A percentile compares a stretch with the other conserved stretches of the same genome.
These are phyloP conservation scores for Coregonus suidteri DNA, from an alignment of 2,797 vertebrate species.

Conservation along the genomic window DNA sequence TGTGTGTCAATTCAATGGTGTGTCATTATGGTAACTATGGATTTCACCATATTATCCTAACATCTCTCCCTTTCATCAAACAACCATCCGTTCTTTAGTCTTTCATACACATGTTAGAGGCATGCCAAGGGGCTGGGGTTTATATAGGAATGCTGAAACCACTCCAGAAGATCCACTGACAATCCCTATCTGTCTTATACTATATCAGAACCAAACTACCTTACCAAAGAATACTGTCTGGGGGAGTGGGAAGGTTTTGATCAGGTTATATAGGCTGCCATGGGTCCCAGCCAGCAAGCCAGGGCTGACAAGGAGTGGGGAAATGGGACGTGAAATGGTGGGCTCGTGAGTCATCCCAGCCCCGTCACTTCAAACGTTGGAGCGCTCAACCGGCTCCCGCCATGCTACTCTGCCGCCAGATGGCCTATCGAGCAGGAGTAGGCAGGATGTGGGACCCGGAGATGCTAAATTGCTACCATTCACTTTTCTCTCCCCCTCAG, in stretches of 20 bases:
- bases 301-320: conserved; percentile 47
- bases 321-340: conserved; percentile 58
- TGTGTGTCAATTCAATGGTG: too few relatives aligned
- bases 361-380: conserved; percentile 50
- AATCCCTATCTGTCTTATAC: background rate
- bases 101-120: too few relatives aligned
- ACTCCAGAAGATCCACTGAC: too few relatives aligned
- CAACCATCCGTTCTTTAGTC: background rate
- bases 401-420: conserved; percentile 13
- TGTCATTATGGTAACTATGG: background rate
- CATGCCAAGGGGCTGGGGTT: background rate
- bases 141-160: background rate
- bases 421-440: conserved; percentile 63
- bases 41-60: background rate
- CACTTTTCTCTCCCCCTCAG: conserved; percentile 24
- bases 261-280: conserved; percentile 33
- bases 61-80: background rate
- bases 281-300: conserved; percentile 33
- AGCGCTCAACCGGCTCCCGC: background rate
- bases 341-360: conserved; percentile 37
- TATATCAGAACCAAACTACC: background rate
- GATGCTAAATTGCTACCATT: conserved; percentile 69
- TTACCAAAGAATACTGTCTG: background rate
- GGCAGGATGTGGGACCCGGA: conserved; percentile 59
- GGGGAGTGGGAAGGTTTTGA: conserved; percentile 33